phyloP scores from a whole-genome alignment of 1,140 invertebrate genomes.

The Bilobella aurantiaca region DNA sequence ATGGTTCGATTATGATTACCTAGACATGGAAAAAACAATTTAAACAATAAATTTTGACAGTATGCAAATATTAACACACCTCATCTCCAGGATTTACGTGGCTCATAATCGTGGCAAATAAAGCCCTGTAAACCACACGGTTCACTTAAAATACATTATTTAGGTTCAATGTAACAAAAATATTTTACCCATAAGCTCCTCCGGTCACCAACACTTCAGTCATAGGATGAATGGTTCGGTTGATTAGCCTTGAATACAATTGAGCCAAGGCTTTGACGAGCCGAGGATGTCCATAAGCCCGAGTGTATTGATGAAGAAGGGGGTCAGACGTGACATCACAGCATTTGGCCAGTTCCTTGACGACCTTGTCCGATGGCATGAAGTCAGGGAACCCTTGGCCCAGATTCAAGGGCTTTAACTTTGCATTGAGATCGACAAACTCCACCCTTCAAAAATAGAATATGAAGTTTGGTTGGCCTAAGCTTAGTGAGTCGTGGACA shows the following conservation, averaged over 20 bases:
- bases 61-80: constrained; percentile 39
- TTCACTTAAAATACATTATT: too few species aligned
- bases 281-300: constrained; percentile 79
- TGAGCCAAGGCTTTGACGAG: constrained; percentile 72
- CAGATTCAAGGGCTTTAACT: constrained; percentile 86
- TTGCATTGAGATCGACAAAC: constrained; percentile 73
- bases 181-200: constrained; percentile 70
- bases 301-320: constrained; percentile 23
- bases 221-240: constrained; percentile 61
- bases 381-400: constrained; percentile 84
- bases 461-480: constrained; percentile 19
- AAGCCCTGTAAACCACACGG: constrained; percentile 39
- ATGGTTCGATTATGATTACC: constrained; percentile 55
- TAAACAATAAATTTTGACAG: not conserved
- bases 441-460: constrained; percentile 65
- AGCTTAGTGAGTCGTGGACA: too few species aligned
- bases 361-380: constrained; percentile 19
- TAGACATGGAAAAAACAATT: constrained; percentile 10
- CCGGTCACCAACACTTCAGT: constrained; percentile 77
- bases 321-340: constrained; percentile 11
- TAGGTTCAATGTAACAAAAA: too few species aligned
- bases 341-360: constrained; percentile 18
- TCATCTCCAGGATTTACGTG: constrained; percentile 42
- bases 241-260: constrained; percentile 70
- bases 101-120: constrained; percentile 72